phyloP scores from a whole-genome alignment of 53 echinoderm and acorn worm genomes.

The Echinometra lucunter region DNA sequence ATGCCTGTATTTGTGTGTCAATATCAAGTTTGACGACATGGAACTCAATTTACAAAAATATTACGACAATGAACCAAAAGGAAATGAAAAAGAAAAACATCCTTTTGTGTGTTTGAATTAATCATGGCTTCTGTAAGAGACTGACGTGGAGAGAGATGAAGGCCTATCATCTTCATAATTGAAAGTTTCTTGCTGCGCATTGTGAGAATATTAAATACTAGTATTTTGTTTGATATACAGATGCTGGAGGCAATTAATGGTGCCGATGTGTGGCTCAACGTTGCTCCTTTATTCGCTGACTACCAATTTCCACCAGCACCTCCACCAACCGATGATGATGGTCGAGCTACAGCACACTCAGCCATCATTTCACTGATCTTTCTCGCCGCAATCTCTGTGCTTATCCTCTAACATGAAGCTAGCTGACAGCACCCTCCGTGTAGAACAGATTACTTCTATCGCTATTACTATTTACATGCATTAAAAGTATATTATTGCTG shows the following conservation, averaged over 20 bases:
- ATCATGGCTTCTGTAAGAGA: not conserved
- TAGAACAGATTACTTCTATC: too few relatives aligned
- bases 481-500: too few relatives aligned
- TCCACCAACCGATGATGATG: not conserved
- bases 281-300: constrained; percentile 24
- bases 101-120: not conserved
- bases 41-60: too few relatives aligned
- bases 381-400: not conserved
- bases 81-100: not conserved
- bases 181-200: not conserved
- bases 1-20: not conserved
- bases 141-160: not conserved
- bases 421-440: not conserved
- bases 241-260: constrained; percentile 19
- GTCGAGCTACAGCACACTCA: not conserved
- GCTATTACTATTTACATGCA: too few relatives aligned
- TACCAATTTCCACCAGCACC: not conserved
- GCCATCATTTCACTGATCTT: not conserved
- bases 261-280: constrained; percentile 50
- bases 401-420: not conserved
- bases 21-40: not conserved
- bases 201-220: not conserved
- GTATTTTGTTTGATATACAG: constrained; percentile 11
- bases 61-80: not conserved
- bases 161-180: not conserved